These are phyloP conservation scores for Leucoma salicis DNA, from an alignment of 2,888 invertebrate species.

Conservation along the genomic window DNA sequence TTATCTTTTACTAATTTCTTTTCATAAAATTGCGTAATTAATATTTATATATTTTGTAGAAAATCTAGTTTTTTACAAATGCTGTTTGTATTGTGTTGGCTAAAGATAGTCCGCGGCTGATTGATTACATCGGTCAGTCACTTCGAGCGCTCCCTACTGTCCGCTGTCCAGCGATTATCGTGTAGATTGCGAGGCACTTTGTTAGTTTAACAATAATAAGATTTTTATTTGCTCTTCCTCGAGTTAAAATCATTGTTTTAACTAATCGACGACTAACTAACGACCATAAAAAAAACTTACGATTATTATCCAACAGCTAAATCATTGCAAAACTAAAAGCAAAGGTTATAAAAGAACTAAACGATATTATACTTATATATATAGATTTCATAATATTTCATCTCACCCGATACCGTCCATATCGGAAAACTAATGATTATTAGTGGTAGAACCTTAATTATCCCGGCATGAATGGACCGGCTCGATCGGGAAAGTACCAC, in stretches of 20 bases:
- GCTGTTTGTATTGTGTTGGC: slow-evolving; percentile 38
- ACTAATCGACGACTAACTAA: no score
- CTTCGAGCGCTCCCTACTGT: slow-evolving; percentile 34
- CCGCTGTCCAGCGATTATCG: slow-evolving; percentile 48
- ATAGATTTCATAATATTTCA: no score
- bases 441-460: no score
- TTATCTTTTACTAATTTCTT: slow-evolving; percentile 26
- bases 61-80: slow-evolving; percentile 24
- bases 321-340: no score
- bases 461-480: no score
- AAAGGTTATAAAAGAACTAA: no score
- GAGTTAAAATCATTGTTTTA: slow-evolving; percentile 12
- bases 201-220: slow-evolving; percentile 52
- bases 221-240: slow-evolving; percentile 40
- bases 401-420: no score
- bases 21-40: slow-evolving; percentile 20
- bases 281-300: no score
- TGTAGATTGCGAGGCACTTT: slow-evolving; percentile 55
- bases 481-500: no score
- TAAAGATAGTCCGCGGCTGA: slow-evolving; percentile 41
- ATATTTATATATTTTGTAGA: slow-evolving; percentile 20
- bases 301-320: no score
- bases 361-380: no score
- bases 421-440: no score
- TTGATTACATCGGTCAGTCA: slow-evolving; percentile 54